Conservation (phyloP, 2,113 vertebrate species). For the Corvus cornix region DNA sequence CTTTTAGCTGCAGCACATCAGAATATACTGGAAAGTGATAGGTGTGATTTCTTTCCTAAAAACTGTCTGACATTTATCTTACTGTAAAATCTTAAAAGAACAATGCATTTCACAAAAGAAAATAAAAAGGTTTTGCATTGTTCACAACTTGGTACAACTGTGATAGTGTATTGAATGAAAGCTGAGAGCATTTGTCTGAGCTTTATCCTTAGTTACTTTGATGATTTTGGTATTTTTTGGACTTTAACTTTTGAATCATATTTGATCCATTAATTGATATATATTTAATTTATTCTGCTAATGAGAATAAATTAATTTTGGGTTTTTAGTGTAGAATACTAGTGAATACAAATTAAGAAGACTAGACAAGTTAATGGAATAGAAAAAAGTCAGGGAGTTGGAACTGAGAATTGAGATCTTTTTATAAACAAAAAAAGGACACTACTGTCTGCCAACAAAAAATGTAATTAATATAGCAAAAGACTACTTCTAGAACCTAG, state of each 20-base stretch:
- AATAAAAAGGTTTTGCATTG: neutral
- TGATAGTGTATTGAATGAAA: neutral
- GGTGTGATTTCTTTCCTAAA: neutral
- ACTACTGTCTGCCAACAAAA: conserved; percentile 32
- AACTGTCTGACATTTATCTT: neutral
- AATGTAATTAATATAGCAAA: conserved; percentile 56
- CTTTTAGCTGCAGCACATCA: neutral
- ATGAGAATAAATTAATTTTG: neutral
- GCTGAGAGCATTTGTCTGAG: neutral
- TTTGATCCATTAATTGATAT: neutral
- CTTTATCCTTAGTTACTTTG: neutral
- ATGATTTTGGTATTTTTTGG: neutral
- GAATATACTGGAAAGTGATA: neutral
- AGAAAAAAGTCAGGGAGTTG: neutral
- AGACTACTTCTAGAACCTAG: conserved; percentile 56
- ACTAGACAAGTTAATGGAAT: neutral
- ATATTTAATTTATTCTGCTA: neutral
- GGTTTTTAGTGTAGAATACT: neutral
- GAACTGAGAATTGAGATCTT: conserved; percentile 24
- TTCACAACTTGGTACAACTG: neutral
- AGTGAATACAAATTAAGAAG: neutral
- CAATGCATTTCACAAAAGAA: neutral
- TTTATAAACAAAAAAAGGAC: neutral
- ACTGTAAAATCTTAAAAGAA: neutral
- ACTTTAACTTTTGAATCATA: neutral